Percentiles rank a stretch among this genome's conserved stretches.
These are phyloP conservation scores for Arrhamphus sclerolepis DNA, from an alignment of 2,797 vertebrate species.

Conservation along the genomic window DNA sequence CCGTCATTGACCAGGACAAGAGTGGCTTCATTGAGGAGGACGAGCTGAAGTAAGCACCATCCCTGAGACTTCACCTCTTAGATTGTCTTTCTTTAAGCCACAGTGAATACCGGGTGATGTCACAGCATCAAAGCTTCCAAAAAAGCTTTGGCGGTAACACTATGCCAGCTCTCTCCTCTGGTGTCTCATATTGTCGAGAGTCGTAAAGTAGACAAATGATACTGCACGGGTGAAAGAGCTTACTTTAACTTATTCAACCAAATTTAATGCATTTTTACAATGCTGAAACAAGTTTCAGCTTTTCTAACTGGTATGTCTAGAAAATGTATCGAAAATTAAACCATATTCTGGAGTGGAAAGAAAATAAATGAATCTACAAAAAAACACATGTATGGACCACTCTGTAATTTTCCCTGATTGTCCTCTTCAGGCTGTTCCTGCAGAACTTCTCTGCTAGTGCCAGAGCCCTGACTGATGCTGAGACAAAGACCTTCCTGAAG, in stretches of 20 bases:
- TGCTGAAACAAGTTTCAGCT: neutral
- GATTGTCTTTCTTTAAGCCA: constrained; percentile 32
- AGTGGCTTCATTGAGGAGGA: constrained; percentile 89
- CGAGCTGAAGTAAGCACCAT: constrained; percentile 80
- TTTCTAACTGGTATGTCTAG: neutral
- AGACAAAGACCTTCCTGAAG: constrained; percentile 79
- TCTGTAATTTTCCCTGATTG: neutral
- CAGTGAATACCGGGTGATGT: constrained; percentile 31
- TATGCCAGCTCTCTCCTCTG: constrained; percentile 8
- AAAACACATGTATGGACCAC: neutral
- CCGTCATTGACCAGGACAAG: constrained; percentile 87
- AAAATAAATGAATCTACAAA: neutral
- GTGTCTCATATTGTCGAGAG: neutral
- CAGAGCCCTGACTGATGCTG: constrained; percentile 78
- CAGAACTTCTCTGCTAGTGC: constrained; percentile 80
- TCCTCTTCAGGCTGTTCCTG: constrained; percentile 79
- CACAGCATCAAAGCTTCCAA: constrained; percentile 19
- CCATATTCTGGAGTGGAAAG: too few relatives aligned
- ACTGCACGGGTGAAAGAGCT: constrained; percentile 46
- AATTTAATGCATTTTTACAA: neutral
- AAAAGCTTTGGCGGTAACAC: constrained; percentile 24
- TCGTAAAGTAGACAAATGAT: too few relatives aligned
- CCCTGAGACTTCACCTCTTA: constrained; percentile 30
- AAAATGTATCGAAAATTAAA: neutral
- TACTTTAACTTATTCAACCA: neutral